Evolutionary conservation across 2,797 vertebrate species (phyloP).

Genomic region (Nannoperca australis): DNA sequence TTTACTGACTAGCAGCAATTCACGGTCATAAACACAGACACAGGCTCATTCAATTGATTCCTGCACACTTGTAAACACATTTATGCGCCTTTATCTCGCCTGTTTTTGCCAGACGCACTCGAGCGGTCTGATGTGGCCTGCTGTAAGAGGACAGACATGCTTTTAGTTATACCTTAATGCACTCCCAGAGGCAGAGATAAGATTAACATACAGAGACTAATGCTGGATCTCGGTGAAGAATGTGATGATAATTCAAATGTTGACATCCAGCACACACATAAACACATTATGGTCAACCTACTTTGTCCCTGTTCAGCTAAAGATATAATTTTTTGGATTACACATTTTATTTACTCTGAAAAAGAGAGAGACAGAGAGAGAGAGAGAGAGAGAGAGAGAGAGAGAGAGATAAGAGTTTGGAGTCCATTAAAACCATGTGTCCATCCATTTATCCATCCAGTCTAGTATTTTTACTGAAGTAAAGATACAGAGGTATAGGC

Average conservation of each 20-base stretch:
- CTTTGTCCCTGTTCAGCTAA: not conserved
- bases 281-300: conserved; percentile 15
- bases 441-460: not conserved
- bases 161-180: conserved; percentile 56
- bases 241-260: conserved; percentile 24
- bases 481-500: not conserved
- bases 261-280: conserved; percentile 16
- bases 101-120: conserved; percentile 28
- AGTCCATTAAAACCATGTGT: not conserved
- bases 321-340: not conserved
- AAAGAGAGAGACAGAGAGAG: too few relatives aligned
- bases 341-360: not conserved
- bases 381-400: not conserved
- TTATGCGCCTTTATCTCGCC: conserved; percentile 24
- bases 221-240: not conserved
- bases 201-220: conserved; percentile 25
- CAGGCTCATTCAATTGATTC: conserved; percentile 25
- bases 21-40: conserved; percentile 23
- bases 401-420: not conserved
- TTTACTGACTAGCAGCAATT: not conserved
- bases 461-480: not conserved
- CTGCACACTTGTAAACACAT: conserved; percentile 13
- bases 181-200: conserved; percentile 39
- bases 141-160: conserved; percentile 22
- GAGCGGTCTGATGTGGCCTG: conserved; percentile 14